Conservation (phyloP, 2,797 vertebrate species). For the Sebastes matsubarae region DNA sequence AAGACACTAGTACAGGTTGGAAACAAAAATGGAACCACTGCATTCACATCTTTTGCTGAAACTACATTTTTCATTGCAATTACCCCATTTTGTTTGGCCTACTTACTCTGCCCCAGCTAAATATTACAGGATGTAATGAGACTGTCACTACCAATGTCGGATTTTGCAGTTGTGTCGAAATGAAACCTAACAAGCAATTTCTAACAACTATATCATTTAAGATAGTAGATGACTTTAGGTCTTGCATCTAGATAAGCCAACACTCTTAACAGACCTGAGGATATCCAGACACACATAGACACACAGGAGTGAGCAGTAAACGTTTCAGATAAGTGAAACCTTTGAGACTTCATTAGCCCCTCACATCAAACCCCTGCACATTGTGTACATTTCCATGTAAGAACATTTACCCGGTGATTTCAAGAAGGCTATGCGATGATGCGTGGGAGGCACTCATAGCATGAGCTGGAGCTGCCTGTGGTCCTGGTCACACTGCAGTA, state of each 20-base stretch:
- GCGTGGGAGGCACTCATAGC: slow-evolving; percentile 72
- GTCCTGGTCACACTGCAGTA: slow-evolving; percentile 65
- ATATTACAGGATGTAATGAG: slow-evolving; percentile 65
- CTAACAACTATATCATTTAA: slow-evolving; percentile 42
- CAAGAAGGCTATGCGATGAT: slow-evolving; percentile 48
- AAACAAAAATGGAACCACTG: slow-evolving; percentile 18
- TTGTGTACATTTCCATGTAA: slow-evolving; percentile 66
- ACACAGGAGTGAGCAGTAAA: slow-evolving; percentile 36
- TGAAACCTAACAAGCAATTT: slow-evolving; percentile 63
- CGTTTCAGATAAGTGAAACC: slow-evolving; percentile 68
- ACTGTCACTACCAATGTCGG: slow-evolving; percentile 59
- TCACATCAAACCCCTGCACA: slow-evolving; percentile 63
- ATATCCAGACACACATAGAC: neutral
- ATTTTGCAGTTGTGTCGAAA: slow-evolving; percentile 40
- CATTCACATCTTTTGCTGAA: slow-evolving; percentile 50
- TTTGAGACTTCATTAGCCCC: slow-evolving; percentile 73
- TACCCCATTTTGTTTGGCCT: slow-evolving; percentile 66
- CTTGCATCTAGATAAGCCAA: slow-evolving; percentile 23
- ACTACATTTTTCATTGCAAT: slow-evolving; percentile 44
- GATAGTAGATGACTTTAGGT: slow-evolving; percentile 17
- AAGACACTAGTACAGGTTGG: neutral
- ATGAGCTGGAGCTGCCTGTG: slow-evolving; percentile 63
- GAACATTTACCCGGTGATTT: slow-evolving; percentile 73
- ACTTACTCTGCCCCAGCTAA: slow-evolving; percentile 57
- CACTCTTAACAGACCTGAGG: slow-evolving; percentile 17